Percentiles rank a stretch among this genome's conserved stretches.
Evolutionary conservation across 2,797 vertebrate genomes (phyloP).

Genomic region (Hippopotamyrus pictus): DNA sequence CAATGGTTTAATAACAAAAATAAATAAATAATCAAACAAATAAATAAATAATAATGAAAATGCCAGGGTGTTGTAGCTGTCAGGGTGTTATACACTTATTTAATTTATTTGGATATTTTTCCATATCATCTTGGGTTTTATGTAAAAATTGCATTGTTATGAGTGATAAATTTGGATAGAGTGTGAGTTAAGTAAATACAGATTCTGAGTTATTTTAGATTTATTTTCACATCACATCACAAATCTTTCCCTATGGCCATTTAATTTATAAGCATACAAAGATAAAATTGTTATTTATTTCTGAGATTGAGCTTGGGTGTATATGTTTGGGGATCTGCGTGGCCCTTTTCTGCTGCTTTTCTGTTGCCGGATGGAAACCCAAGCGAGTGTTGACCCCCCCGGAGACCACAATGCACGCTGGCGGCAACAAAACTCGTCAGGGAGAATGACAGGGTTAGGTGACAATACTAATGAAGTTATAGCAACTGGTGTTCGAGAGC

Average conservation of each 20-base stretch:
- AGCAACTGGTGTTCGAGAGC: constrained; percentile 65
- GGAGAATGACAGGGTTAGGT: constrained; percentile 77
- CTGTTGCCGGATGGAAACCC: not conserved
- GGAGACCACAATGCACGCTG: not conserved
- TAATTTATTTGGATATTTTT: not conserved
- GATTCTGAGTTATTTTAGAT: not conserved
- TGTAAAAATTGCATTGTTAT: not conserved
- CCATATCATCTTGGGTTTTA: not conserved
- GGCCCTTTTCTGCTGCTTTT: not conserved
- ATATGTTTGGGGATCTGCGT: not conserved
- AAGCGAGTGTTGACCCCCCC: not conserved
- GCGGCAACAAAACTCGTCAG: constrained; percentile 62
- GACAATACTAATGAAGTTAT: constrained; percentile 74
- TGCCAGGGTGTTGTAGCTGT: not conserved
- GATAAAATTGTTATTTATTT: not conserved
- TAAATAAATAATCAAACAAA: not conserved
- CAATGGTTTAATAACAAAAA: not conserved
- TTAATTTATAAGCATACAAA: not conserved
- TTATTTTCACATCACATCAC: not conserved
- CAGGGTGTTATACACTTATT: not conserved
- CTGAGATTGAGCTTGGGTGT: not conserved
- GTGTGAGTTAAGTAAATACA: not conserved
- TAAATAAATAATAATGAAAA: not conserved
- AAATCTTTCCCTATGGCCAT: not conserved
- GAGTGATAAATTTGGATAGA: not conserved